phyloP scores from a whole-genome alignment of 1,140 invertebrate genomes.

The Macrobrachium rosenbergii region DNA sequence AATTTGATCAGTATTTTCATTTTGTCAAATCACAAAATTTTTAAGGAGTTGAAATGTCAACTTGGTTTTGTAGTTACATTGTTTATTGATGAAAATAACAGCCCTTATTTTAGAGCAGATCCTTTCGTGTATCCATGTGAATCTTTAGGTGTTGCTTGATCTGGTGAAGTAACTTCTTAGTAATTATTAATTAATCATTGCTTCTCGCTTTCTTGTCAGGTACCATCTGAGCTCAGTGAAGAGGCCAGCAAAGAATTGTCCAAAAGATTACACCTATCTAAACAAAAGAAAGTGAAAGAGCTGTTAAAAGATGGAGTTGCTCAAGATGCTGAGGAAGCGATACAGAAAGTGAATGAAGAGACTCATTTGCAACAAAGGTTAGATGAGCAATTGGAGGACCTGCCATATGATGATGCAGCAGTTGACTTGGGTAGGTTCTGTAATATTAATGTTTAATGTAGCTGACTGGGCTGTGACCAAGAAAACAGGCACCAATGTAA shows the following conservation, averaged over 20 bases:
- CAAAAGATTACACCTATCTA: slow-evolving; percentile 15
- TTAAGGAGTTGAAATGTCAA: no score
- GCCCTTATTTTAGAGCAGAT: no score
- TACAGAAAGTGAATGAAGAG: slow-evolving; percentile 40
- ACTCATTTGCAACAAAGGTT: slow-evolving; percentile 12
- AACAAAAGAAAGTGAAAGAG: slow-evolving; percentile 7
- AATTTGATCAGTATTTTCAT: no score
- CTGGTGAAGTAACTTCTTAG: background rate
- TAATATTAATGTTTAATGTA: background rate
- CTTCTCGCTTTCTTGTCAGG: background rate
- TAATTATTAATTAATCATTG: background rate
- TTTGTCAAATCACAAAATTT: no score
- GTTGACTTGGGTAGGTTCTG: slow-evolving; percentile 45
- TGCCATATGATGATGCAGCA: slow-evolving; percentile 22
- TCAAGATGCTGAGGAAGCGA: slow-evolving; percentile 18
- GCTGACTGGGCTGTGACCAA: background rate
- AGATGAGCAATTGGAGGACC: slow-evolving; percentile 36
- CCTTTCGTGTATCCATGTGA: no score
- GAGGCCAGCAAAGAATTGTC: slow-evolving; percentile 27
- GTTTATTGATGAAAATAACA: no score
- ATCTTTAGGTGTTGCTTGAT: no score
- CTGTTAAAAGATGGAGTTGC: slow-evolving; percentile 14
- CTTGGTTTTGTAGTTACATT: no score
- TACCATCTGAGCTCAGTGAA: slow-evolving; percentile 25
- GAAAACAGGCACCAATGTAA: no score